These are phyloP conservation scores for Ormia ochracea DNA, from an alignment of 2,888 invertebrate genomes.

Conservation along the genomic window DNA sequence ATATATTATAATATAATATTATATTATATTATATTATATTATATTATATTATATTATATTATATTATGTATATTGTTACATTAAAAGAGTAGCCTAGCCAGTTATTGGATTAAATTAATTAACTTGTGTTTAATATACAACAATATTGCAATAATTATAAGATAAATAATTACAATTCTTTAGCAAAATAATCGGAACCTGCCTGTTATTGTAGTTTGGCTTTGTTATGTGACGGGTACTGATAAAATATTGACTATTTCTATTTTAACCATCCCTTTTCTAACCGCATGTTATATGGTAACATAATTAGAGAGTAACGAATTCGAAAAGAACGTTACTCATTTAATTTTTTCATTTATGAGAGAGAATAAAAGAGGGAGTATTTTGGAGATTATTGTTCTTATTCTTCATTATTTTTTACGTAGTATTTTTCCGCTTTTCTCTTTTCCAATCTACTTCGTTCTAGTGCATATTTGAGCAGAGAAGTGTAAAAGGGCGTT, in stretches of 20 bases:
- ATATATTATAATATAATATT: too few species aligned
- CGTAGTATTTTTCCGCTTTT: slow-evolving; percentile 34
- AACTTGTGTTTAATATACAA: too few species aligned
- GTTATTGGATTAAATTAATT: too few species aligned
- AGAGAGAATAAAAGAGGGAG: slow-evolving; percentile 24
- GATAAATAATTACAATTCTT: too few species aligned
- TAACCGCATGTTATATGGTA: slow-evolving; percentile 2
- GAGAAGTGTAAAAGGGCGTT: slow-evolving; percentile 61
- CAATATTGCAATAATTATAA: too few species aligned
- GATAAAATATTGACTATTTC: slow-evolving; percentile 57
- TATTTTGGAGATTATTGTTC: slow-evolving; percentile 13
- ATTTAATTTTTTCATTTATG: not conserved
- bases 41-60: too few species aligned
- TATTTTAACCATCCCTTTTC: slow-evolving; percentile 26
- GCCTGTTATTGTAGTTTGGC: slow-evolving; percentile 26
- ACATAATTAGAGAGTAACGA: not conserved
- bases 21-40: too few species aligned
- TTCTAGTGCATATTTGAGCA: slow-evolving; percentile 35
- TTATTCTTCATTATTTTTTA: slow-evolving; percentile 11
- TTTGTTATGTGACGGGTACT: slow-evolving; percentile 17
- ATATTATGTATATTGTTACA: too few species aligned
- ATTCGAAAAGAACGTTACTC: not conserved
- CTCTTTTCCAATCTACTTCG: not conserved
- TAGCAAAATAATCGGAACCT: too few species aligned
- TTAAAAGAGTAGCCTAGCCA: too few species aligned